Evolutionary conservation across 2,113 vertebrate genomes (phyloP).

Genomic region (Sterrhoptilus dennistouni): DNA sequence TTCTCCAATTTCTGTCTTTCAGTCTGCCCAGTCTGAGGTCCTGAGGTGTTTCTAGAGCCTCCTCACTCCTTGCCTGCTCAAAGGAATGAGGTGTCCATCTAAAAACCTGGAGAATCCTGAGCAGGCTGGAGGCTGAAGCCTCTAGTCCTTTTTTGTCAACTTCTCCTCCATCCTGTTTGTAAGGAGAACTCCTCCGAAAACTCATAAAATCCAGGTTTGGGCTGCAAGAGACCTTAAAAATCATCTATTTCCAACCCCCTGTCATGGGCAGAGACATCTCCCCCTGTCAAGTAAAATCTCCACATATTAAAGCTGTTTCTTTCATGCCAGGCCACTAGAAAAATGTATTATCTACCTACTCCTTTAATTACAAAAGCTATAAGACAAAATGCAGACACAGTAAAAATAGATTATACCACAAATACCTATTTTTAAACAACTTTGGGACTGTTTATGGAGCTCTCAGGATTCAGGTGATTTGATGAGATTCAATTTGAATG

Average conservation of each 20-base stretch:
- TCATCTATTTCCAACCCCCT: background rate
- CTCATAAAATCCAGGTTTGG: background rate
- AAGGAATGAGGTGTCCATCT: background rate
- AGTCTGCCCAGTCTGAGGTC: background rate
- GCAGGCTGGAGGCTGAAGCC: background rate
- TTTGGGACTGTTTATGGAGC: constrained; percentile 48
- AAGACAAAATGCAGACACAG: constrained; percentile 48
- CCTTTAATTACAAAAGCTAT: constrained; percentile 71
- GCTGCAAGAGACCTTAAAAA: background rate
- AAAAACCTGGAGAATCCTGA: background rate
- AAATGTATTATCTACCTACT: constrained; percentile 39
- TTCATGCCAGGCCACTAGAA: background rate
- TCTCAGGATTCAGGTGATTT: constrained; percentile 50
- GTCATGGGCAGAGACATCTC: background rate
- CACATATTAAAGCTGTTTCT: background rate
- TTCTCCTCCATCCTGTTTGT: background rate
- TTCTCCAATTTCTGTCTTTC: background rate
- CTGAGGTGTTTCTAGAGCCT: background rate
- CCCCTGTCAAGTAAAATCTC: background rate
- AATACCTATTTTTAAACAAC: constrained; percentile 56
- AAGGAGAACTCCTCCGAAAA: background rate
- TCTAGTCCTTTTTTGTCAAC: background rate
- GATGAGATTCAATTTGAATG: constrained; percentile 53
- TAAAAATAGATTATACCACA: constrained; percentile 65
- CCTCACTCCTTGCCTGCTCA: background rate